phyloP scores from a whole-genome alignment of 2,888 invertebrate species.

The Bhutanitis thaidina region DNA sequence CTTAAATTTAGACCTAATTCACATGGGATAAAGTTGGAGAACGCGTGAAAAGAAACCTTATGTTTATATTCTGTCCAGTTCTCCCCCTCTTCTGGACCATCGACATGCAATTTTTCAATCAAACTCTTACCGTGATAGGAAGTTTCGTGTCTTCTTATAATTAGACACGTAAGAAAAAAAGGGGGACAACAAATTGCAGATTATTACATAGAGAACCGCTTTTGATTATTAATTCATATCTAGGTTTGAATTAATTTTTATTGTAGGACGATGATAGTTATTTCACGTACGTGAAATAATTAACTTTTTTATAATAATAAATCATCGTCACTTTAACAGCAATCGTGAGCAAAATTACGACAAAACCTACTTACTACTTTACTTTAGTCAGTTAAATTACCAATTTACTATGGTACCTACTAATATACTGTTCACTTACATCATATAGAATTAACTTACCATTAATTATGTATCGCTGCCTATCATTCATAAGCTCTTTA shows the following conservation, averaged over 20 bases:
- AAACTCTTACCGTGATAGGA: slow-evolving; percentile 31
- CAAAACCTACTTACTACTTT: too few species aligned
- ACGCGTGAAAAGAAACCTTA: slow-evolving; percentile 8
- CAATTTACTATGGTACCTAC: too few species aligned
- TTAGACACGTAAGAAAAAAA: slow-evolving; percentile 24
- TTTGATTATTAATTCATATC: too few species aligned
- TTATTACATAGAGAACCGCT: too few species aligned
- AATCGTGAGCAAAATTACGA: too few species aligned
- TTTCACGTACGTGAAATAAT: too few species aligned
- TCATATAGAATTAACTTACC: slow-evolving; percentile 41
- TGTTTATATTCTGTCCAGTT: slow-evolving; percentile 24
- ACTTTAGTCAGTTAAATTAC: too few species aligned
- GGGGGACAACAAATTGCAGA: slow-evolving; percentile 4
- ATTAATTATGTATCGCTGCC: slow-evolving; percentile 71
- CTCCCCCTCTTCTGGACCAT: slow-evolving; percentile 53
- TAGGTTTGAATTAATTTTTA: too few species aligned
- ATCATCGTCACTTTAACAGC: neutral
- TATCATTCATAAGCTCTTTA: slow-evolving; percentile 81
- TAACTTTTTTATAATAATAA: neutral
- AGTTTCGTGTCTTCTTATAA: slow-evolving; percentile 33
- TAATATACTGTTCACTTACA: too few species aligned
- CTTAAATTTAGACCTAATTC: slow-evolving; percentile 34
- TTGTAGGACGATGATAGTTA: too few species aligned
- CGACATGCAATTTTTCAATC: slow-evolving; percentile 75
- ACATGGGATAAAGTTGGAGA: slow-evolving; percentile 31